Conservation (phyloP, 1,140 invertebrate species). For the Yoshiicerus persimilis region DNA sequence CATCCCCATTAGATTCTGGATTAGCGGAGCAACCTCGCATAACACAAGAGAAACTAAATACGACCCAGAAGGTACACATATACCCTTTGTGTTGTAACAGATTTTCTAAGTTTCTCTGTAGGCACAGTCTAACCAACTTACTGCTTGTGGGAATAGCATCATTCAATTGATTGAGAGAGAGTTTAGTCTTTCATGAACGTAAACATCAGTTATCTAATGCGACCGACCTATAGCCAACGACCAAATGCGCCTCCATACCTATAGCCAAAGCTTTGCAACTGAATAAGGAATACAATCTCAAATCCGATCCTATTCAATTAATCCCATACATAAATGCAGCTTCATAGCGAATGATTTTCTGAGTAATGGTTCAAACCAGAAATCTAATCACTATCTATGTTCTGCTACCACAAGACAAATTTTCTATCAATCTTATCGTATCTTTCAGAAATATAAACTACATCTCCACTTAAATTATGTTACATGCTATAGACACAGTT, state of each 20-base stretch:
- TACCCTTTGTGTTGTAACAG: neutral
- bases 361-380: neutral
- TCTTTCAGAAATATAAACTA: neutral
- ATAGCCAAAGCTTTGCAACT: no score
- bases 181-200: neutral
- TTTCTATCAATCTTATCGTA: neutral
- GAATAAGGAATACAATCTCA: neutral
- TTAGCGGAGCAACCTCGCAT: neutral
- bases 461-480: neutral
- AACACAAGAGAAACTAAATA: neutral
- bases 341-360: neutral
- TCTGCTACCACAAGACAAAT: neutral
- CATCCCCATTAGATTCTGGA: neutral
- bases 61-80: neutral
- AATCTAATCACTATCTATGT: neutral
- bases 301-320: neutral
- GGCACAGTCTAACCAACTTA: neutral
- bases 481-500: neutral
- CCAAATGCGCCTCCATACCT: neutral
- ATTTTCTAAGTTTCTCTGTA: neutral
- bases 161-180: neutral
- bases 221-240: neutral
- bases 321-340: conserved; percentile 5
- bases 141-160: neutral
- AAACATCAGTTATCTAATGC: conserved; percentile 1